phyloP scores from a whole-genome alignment of 1,140 invertebrate genomes.

The Akabosia matsudoensis region DNA sequence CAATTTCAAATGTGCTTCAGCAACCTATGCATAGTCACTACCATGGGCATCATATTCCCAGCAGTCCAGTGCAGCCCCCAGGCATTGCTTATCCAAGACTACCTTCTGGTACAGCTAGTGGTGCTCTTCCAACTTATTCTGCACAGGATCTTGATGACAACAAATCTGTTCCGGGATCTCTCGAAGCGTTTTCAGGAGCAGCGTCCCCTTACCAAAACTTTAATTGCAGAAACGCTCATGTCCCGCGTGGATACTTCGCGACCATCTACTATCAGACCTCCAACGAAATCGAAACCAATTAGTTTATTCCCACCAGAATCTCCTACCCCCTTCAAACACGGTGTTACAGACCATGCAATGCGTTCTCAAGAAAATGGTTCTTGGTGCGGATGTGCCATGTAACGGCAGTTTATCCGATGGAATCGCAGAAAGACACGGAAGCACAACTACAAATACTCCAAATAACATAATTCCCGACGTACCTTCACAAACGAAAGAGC shows the following conservation, averaged over 20 bases:
- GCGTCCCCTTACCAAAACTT: neutral
- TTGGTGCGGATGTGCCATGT: constrained; percentile 30
- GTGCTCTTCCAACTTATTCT: neutral
- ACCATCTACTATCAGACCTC: neutral
- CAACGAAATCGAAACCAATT: neutral
- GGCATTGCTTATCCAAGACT: neutral
- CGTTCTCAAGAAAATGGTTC: constrained; percentile 33
- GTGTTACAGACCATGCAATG: constrained; percentile 34
- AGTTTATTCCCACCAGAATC: constrained; percentile 15
- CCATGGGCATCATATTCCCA: neutral
- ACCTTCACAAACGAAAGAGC: constrained; percentile 21
- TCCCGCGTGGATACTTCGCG: neutral
- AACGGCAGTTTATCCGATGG: neutral
- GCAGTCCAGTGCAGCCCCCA: neutral
- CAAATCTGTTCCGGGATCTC: neutral
- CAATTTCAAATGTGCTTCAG: neutral
- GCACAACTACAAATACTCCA: neutral
- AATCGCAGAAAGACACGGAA: constrained; percentile 13
- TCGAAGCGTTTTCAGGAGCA: neutral
- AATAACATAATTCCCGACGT: neutral
- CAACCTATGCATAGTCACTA: neutral
- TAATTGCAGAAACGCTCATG: constrained; percentile 10
- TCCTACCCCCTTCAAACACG: constrained; percentile 25
- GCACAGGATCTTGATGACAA: neutral
- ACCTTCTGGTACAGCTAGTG: neutral